Percentiles rank a stretch among this genome's conserved stretches.
These are phyloP conservation scores for Argyra leucocephala DNA, from an alignment of 2,888 invertebrate genomes.

Conservation along the genomic window DNA sequence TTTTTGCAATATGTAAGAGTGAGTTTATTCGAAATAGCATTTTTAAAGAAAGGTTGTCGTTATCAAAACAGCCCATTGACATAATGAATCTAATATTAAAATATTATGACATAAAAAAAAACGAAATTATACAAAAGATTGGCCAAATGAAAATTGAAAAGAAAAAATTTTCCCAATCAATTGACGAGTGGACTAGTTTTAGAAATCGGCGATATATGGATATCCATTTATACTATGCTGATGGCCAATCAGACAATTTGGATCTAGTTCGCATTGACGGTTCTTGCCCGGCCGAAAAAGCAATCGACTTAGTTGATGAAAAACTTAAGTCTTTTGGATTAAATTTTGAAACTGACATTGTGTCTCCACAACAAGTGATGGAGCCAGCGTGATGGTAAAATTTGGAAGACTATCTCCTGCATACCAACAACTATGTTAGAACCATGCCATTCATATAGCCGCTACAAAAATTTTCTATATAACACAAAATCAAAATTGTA, in stretches of 20 bases:
- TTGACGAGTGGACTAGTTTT: conserved; percentile 16
- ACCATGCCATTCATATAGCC: conserved; percentile 14
- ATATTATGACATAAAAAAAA: conserved; percentile 4
- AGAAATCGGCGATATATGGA: conserved; percentile 13
- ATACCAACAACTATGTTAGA: conserved; percentile 13
- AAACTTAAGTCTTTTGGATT: conserved; percentile 10
- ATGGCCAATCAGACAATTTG: conserved; percentile 11
- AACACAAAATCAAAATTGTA: too few species aligned
- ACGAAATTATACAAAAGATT: conserved; percentile 9
- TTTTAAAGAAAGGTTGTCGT: background rate
- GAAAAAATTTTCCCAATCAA: conserved; percentile 13
- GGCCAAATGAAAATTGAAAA: background rate
- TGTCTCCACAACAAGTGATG: conserved; percentile 14
- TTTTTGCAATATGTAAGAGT: conserved; percentile 12
- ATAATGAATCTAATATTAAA: conserved; percentile 13
- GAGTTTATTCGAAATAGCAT: conserved; percentile 10
- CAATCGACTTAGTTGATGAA: conserved; percentile 7
- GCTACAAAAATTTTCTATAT: background rate
- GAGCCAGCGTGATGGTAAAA: conserved; percentile 11
- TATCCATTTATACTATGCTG: conserved; percentile 13
- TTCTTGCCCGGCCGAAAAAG: conserved; percentile 11
- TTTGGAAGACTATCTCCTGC: conserved; percentile 13
- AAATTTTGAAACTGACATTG: conserved; percentile 5
- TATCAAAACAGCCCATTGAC: conserved; percentile 10
- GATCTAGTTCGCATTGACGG: conserved; percentile 10